Conservation (phyloP, 2,113 vertebrate species). For the Myanophis thanlyinensis region DNA sequence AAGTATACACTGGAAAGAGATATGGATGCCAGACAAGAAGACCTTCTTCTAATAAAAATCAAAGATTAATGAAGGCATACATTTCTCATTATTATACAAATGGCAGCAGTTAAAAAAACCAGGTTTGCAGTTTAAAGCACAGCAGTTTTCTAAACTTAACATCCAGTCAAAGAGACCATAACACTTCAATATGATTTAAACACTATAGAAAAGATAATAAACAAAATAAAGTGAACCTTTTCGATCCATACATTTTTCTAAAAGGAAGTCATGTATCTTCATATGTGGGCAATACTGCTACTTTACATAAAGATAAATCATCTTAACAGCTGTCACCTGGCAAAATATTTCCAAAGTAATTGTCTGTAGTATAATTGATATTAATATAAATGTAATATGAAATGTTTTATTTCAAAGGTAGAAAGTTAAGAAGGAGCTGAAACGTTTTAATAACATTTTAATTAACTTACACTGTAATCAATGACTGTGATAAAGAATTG, state of each 20-base stretch:
- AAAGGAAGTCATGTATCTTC: not conserved
- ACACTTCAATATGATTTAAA: not conserved
- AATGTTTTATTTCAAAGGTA: not conserved
- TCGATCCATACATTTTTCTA: not conserved
- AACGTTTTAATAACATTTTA: not conserved
- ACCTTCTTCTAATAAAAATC: conserved; percentile 11
- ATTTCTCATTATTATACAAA: conserved; percentile 4
- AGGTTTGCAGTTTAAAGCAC: not conserved
- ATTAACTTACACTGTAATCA: not conserved
- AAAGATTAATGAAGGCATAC: not conserved
- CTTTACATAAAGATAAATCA: not conserved
- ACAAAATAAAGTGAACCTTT: not conserved
- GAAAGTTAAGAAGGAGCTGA: not conserved
- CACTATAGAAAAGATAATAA: not conserved
- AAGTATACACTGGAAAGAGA: not conserved
- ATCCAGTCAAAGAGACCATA: not conserved
- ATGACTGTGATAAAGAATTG: not conserved
- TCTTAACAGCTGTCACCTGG: not conserved
- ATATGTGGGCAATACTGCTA: not conserved
- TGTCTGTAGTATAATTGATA: not conserved
- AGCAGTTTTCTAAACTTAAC: not conserved
- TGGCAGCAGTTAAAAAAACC: not conserved
- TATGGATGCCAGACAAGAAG: conserved; percentile 4
- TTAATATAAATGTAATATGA: not conserved
- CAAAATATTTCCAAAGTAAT: not conserved